Base-by-base conservation (phyloP, 2,888 invertebrate genomes). In the Melanotus villosus region DNA sequence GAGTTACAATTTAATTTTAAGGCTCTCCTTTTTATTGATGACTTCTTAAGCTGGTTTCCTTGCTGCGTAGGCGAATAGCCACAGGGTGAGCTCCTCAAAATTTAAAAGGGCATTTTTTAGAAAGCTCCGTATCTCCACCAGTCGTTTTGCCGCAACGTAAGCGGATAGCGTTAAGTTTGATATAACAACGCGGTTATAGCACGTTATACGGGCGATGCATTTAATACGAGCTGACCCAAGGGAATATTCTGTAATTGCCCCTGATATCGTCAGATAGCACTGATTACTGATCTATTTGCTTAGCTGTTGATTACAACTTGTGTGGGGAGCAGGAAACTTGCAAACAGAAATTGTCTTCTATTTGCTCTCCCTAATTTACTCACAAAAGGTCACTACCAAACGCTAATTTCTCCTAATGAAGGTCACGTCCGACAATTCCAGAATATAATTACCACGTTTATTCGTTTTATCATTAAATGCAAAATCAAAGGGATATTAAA, bases 261-360 rank as follows among this genome's bases (percentile, higher is more conserved):
- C 32, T 32, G 59, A 59, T 59, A 59, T 45, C 16, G 16, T 45
- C 59, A 45, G 30, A 45, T 59, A 45, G 26, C 59, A 18, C 45
- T 45, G 59, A 66, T 58, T 59, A 59, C 50, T 59, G 50, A 59
- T 50, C 38, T 59, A 66, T 66, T 66, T 52, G 59, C 43, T 21
- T 66, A 59, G 57, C 41, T 58, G 66, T 58, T 59, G 59, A 66
- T 66, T 59, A 32, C 30, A 66, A 12, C n/a, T 38, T 57, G 47
- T 21, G 16, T 26, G 19, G 16, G 47, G 26, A 26, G 26, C 26
- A 26, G 26, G 26, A 26, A 26, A 23, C 21, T 47, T 26, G 9
- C 43, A 56, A 57, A 34, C 36, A 57, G 19, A 57, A 65, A 65
- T 65, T 65, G 57, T 57, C 65, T 56, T 65, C 65, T 65, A 30